Conservation (phyloP, 2,797 vertebrate genomes). For the Gobionotothen gibberifrons region DNA sequence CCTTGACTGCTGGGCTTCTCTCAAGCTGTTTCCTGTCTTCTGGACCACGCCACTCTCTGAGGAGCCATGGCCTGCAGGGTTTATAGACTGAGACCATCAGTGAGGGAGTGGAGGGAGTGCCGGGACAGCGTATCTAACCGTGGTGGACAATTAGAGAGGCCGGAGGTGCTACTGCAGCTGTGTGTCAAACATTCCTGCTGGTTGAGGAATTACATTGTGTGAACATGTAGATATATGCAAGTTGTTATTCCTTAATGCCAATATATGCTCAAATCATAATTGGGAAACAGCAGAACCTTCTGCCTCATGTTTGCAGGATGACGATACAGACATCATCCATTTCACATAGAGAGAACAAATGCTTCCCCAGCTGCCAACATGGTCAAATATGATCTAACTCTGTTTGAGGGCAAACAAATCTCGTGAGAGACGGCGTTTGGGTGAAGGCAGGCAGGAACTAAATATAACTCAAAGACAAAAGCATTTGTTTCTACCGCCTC, state of each 20-base stretch:
- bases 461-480: conserved; percentile 83
- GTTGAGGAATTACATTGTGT: conserved; percentile 2
- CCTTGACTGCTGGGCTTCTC: conserved; percentile 84
- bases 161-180: conserved; percentile 35
- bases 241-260: conserved; percentile 8
- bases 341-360: conserved; percentile 2
- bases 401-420: conserved; percentile 43
- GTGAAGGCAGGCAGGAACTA: conserved; percentile 64
- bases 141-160: conserved; percentile 23
- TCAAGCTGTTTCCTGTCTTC: conserved; percentile 89
- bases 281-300: conserved; percentile 20
- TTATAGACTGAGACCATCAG: conserved; percentile 59
- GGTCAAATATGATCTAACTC: conserved; percentile 43
- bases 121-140: conserved; percentile 25
- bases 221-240: conserved; percentile 7
- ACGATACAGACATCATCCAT: conserved; percentile 12
- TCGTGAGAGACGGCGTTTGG: conserved; percentile 51
- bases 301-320: conserved; percentile 12
- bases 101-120: conserved; percentile 38
- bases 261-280: not conserved
- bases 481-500: conserved; percentile 79
- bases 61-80: conserved; percentile 74
- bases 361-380: conserved; percentile 22
- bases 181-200: conserved; percentile 25
- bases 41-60: conserved; percentile 79